phyloP scores from a whole-genome alignment of 2,888 invertebrate genomes.

The Agriopis aurantiaria region DNA sequence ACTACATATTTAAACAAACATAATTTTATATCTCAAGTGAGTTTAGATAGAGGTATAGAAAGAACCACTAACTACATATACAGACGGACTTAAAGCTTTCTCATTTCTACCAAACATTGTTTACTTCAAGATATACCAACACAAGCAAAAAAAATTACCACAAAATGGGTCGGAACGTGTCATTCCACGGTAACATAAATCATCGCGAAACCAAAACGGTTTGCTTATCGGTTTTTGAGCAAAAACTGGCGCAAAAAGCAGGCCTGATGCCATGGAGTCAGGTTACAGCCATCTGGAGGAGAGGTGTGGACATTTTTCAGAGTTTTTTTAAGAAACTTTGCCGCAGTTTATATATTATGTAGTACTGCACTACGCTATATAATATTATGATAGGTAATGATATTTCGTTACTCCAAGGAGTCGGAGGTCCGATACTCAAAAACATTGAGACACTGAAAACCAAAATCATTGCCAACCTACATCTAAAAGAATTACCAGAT shows the following conservation, averaged over 20 bases:
- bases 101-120: background rate
- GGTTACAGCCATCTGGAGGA: conserved; percentile 45
- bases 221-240: conserved; percentile 39
- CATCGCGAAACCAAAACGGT: conserved; percentile 46
- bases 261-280: conserved; percentile 46
- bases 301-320: background rate
- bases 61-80: no score
- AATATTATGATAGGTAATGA: background rate
- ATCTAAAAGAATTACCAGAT: no score
- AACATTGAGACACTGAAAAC: no score
- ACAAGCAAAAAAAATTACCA: conserved; percentile 33
- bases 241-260: conserved; percentile 45
- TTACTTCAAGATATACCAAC: background rate
- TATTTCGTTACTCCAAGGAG: no score
- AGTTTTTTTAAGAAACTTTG: background rate
- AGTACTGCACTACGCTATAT: no score
- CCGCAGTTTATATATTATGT: background rate
- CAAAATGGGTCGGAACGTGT: conserved; percentile 38
- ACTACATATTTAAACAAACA: no score
- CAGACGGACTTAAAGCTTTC: background rate
- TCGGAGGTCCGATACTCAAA: no score
- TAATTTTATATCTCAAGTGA: no score
- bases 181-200: conserved; percentile 47
- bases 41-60: no score
- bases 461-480: no score